phyloP scores from a whole-genome alignment of 2,113 vertebrate genomes.

The Atrichornis clamosus region DNA sequence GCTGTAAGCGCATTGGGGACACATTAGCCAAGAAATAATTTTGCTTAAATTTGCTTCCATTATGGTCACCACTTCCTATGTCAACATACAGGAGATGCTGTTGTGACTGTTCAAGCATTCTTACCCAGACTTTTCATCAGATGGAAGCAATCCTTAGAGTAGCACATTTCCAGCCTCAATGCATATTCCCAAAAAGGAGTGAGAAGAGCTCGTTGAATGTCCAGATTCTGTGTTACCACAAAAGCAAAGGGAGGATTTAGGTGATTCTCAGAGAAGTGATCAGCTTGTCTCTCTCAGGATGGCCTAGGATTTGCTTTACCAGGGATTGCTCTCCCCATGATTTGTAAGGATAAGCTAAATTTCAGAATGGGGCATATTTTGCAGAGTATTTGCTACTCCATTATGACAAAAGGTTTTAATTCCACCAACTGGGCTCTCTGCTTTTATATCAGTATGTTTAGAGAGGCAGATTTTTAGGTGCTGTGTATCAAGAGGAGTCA shows the following conservation, averaged over 20 bases:
- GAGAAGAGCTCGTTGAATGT: accelerated
- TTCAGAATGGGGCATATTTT: neutral
- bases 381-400: neutral
- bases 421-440: neutral
- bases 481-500: neutral
- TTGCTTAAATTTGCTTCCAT: neutral
- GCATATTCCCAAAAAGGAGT: neutral
- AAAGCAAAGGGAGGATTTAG: neutral
- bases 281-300: neutral
- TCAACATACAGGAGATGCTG: neutral
- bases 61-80: neutral
- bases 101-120: accelerated
- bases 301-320: neutral
- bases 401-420: constrained; percentile 9
- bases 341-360: neutral
- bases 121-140: neutral
- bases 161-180: neutral
- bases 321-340: neutral
- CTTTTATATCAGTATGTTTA: neutral
- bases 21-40: neutral
- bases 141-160: neutral
- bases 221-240: neutral
- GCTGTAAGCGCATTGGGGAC: constrained; percentile 25
- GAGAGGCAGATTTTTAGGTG: neutral
- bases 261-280: neutral